phyloP scores from a whole-genome alignment of 2,113 vertebrate species.

The Mionectes macconnelli region DNA sequence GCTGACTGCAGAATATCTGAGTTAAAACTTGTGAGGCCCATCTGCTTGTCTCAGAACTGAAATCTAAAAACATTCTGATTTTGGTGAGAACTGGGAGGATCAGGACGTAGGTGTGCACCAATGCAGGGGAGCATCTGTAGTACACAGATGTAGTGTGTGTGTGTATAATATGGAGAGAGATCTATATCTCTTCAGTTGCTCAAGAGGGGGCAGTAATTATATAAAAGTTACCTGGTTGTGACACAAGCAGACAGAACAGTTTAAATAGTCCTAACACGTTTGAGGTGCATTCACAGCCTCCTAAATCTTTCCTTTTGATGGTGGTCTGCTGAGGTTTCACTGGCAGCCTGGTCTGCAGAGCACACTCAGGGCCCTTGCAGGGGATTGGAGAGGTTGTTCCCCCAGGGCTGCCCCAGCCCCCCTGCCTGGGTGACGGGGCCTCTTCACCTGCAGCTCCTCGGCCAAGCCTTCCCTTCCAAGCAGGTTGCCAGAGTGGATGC shows the following conservation, averaged over 20 bases:
- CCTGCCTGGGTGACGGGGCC: neutral
- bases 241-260: neutral
- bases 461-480: neutral
- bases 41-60: constrained; percentile 2
- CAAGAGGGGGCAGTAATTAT: neutral
- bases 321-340: neutral
- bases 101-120: neutral
- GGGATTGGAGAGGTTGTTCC: neutral
- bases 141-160: neutral
- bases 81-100: constrained; percentile 2
- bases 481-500: neutral
- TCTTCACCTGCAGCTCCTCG: neutral
- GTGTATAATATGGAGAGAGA: neutral
- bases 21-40: neutral
- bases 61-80: neutral
- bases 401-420: neutral
- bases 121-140: neutral
- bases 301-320: neutral
- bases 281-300: neutral
- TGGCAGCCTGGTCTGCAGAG: neutral
- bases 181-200: neutral
- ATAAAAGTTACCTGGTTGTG: neutral
- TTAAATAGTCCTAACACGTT: neutral
- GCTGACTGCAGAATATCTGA: neutral
- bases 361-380: too few relatives aligned